phyloP scores from a whole-genome alignment of 2,888 invertebrate genomes.

The Chrysina gloriosa region DNA sequence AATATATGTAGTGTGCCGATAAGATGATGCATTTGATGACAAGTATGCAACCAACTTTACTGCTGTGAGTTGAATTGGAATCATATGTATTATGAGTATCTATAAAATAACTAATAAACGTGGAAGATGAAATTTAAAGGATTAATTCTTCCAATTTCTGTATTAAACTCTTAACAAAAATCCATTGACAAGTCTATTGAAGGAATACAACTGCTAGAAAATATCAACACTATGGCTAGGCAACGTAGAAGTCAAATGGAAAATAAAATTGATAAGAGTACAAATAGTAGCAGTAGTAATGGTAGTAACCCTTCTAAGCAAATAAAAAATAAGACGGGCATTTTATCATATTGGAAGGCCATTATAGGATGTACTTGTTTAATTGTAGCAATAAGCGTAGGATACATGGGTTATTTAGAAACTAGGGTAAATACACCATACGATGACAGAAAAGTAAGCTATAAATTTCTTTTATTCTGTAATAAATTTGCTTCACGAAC shows the following conservation, averaged over 20 bases:
- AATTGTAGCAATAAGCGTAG: slow-evolving; percentile 78
- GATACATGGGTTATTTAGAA: slow-evolving; percentile 86
- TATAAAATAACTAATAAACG: background rate
- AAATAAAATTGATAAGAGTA: slow-evolving; percentile 46
- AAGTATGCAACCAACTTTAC: no score
- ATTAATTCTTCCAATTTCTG: background rate
- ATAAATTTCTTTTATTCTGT: background rate
- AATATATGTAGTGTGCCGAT: no score
- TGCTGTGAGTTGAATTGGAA: no score
- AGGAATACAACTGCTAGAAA: no score
- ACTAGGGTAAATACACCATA: slow-evolving; percentile 90
- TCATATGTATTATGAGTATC: background rate
- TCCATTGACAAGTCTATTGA: background rate
- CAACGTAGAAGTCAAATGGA: slow-evolving; percentile 49
- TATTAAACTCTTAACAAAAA: slow-evolving; percentile 1
- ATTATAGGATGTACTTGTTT: slow-evolving; percentile 73
- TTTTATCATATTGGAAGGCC: slow-evolving; percentile 70
- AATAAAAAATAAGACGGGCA: slow-evolving; percentile 48
- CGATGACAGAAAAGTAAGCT: slow-evolving; percentile 78
- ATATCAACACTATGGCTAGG: slow-evolving; percentile 46
- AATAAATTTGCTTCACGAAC: background rate
- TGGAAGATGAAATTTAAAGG: background rate
- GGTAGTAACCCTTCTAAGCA: slow-evolving; percentile 60
- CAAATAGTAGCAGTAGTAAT: slow-evolving; percentile 64
- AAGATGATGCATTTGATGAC: no score